Base-by-base conservation (phyloP, 2,797 vertebrate species). In the Anableps anableps region DNA sequence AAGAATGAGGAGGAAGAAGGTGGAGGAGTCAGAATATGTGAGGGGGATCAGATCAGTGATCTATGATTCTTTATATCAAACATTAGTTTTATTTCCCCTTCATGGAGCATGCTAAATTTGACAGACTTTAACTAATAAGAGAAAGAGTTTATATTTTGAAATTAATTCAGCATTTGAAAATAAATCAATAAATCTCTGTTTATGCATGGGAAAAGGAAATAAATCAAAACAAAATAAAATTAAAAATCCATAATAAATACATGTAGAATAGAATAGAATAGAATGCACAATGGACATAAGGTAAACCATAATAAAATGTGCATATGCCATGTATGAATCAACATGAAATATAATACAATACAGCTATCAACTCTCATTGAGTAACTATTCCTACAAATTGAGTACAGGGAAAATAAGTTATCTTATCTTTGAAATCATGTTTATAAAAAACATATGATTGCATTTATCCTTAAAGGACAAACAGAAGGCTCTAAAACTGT, bases 1-100 rank as follows among this genome's bases (percentile, higher is more conserved):
- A 84, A 86, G 76, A 86, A 77, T 29, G 68, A 75, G 66, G 68
- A 76, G 81, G 79, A 74, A 75, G 53, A 51, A 36, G 45, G 75
- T 50, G 74, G 76, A 81, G n/a, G 79, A 83, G 81, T 74, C 74
- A 85, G 79, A 88, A 38, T 66, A 17, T 51, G 19, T 1, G 50
- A 51, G 50, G 50, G 23, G 21, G 5, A 50, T 36, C 60, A 19
- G 14, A 38, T 66, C 34, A 66, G 62, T 66, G 62, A 66, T 66
- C 34, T 36, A 34, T 66, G 62, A 66, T 66, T 31, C 21, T 66
- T 34, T 38, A 21, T 19, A 36, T 2, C 34, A 64, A 64, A 64
- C 17, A 9, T 36, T 14, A 7, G 29, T 3, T 34, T 19, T 34
- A 19, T 34, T 34, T 31, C 31, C 17, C 60, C 29, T 51, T 17